Conservation (phyloP, 2,113 vertebrate genomes). For the Esox niger region DNA sequence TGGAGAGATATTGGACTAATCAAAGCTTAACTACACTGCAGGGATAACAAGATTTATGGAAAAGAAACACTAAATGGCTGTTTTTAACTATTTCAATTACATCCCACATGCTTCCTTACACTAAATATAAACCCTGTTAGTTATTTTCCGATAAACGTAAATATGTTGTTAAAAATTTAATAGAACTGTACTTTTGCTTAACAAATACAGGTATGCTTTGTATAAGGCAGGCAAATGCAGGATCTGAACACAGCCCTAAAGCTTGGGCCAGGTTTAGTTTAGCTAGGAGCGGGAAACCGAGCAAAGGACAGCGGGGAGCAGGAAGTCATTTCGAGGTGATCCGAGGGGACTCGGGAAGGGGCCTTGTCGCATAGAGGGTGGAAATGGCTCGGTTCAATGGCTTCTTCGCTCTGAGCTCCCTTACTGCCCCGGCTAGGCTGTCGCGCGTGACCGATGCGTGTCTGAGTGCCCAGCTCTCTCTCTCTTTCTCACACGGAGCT, state of each 20-base stretch:
- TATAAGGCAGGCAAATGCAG: no score
- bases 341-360: conserved; percentile 26
- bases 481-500: conserved; percentile 42
- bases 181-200: no score
- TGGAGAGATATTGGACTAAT: no score
- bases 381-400: conserved; percentile 50
- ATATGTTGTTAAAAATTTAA: no score
- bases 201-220: no score
- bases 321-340: conserved; percentile 34
- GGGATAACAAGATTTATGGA: no score
- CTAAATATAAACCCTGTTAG: no score
- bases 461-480: conserved; percentile 36
- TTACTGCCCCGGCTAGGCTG: conserved; percentile 36
- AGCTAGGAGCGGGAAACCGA: no score
- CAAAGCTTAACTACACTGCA: not conserved
- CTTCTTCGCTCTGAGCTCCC: conserved; percentile 31
- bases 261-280: conserved; percentile 25
- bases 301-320: conserved; percentile 7
- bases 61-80: no score
- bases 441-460: conserved; percentile 50
- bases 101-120: no score
- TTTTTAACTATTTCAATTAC: no score
- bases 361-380: not conserved
- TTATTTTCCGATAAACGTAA: no score
- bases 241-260: not conserved